These are phyloP conservation scores for Phallusia fumigata DNA, from an alignment of 23 tunicate species.

Conservation along the genomic window DNA sequence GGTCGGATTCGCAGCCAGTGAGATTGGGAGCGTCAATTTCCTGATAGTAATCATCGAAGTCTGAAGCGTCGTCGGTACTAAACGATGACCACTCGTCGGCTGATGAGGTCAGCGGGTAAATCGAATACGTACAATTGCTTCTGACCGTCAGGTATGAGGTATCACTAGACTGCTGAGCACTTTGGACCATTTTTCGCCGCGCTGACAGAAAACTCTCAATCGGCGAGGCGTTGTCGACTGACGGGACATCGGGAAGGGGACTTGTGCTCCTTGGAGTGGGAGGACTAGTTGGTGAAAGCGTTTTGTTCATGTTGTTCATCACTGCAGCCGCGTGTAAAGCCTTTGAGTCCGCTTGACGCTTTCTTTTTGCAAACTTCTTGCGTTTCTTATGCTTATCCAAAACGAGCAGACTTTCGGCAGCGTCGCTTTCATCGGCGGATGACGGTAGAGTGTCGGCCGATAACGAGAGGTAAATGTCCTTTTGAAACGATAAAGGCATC, in stretches of 20 bases:
- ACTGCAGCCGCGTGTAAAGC: slow-evolving; percentile 1
- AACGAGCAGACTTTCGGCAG: not conserved
- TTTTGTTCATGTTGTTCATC: not conserved
- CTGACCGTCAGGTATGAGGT: not conserved
- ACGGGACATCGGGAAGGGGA: slow-evolving; percentile 2
- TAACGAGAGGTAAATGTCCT: slow-evolving; percentile 11
- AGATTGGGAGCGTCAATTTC: slow-evolving; percentile 5
- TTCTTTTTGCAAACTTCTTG: slow-evolving; percentile 11
- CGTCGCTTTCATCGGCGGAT: slow-evolving; percentile 19
- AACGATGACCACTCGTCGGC: slow-evolving; percentile 4
- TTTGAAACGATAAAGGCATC: slow-evolving; percentile 3
- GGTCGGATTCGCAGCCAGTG: slow-evolving; percentile 9
- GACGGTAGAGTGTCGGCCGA: not conserved
- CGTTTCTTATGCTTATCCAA: not conserved
- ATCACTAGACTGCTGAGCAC: not conserved
- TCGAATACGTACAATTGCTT: not conserved
- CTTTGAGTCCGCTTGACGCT: not conserved
- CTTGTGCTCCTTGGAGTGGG: slow-evolving; percentile 3
- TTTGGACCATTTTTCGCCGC: not conserved
- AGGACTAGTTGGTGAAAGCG: not conserved
- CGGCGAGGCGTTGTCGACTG: not conserved
- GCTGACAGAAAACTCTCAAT: slow-evolving; percentile 13
- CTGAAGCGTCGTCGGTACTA: slow-evolving; percentile 1
- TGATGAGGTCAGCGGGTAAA: not conserved
- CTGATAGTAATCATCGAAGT: slow-evolving; percentile 7